Conservation (phyloP, 2,797 vertebrate genomes). For the Nannoperca obscura region DNA sequence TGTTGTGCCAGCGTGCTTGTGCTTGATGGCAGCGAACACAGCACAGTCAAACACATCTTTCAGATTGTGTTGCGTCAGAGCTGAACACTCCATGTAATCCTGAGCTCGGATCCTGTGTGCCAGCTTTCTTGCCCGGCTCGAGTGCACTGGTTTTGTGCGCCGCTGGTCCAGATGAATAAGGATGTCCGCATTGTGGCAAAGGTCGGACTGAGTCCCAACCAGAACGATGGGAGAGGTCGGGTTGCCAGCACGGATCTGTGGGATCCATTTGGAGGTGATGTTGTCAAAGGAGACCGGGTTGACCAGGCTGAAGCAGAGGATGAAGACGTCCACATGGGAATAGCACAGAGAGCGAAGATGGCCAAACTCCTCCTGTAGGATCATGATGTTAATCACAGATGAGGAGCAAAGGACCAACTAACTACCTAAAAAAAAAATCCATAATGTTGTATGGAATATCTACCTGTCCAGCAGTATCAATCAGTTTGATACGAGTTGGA, state of each 20-base stretch:
- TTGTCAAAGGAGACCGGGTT: constrained; percentile 95
- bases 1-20: constrained; percentile 83
- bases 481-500: constrained; percentile 91
- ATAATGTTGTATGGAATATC: constrained; percentile 17
- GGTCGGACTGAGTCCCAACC: constrained; percentile 94
- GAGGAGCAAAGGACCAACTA: not conserved
- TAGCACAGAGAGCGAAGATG: constrained; percentile 93
- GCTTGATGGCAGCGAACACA: constrained; percentile 91
- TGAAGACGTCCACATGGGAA: constrained; percentile 93
- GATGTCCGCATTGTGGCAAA: constrained; percentile 90
- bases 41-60: constrained; percentile 95
- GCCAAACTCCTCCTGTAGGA: constrained; percentile 92
- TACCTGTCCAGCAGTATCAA: constrained; percentile 97
- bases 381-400: constrained; percentile 2
- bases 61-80: constrained; percentile 94
- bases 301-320: constrained; percentile 96
- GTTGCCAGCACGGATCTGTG: constrained; percentile 92
- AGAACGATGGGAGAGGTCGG: constrained; percentile 90
- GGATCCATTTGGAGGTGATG: constrained; percentile 94
- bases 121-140: constrained; percentile 86
- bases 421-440: not conserved
- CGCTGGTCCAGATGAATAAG: constrained; percentile 90
- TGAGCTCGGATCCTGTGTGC: constrained; percentile 91
- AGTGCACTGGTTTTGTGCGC: constrained; percentile 86
- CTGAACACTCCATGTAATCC: constrained; percentile 94